Base-by-base conservation (phyloP, 2,888 invertebrate species). In the Eucera pruinosa region DNA sequence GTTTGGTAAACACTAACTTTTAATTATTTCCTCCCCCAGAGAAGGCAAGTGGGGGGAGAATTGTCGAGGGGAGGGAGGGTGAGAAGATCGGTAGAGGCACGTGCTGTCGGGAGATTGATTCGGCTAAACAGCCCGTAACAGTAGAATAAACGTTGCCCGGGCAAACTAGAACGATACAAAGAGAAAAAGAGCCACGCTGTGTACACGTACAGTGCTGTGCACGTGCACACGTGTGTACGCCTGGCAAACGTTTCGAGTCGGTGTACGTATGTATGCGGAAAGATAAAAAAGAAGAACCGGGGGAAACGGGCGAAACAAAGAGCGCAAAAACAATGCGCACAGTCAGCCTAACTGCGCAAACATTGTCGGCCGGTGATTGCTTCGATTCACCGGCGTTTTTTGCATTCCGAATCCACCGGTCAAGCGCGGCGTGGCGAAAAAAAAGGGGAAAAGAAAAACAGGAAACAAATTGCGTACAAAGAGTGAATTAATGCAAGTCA, bases 1-100 rank as follows among this genome's bases (percentile, higher is more conserved):
- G 86, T 86, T 87, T 86, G 86, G 86, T 87, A 88, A 89, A 89
- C 86, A 88, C 85, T 82, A 87, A 88, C 86, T 89, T 89, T 89
- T 89, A 88, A 89, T 89, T 86, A 88, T 88, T 88, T 88, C 84
- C 73, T 71, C 76, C 72, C 61, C 27, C 77, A 5, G 4, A 7
- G 58, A 57, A 20, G 15, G 62, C 33, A 43, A 39, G 27, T 7
- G 18, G 13, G 11, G 41, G 62, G 54, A n/a, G n/a, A n/a, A n/a
- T n/a, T n/a, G n/a, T n/a, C n/a, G 43, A 15, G 57, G 30, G 55
- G 45, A 43, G 36, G 25, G 20, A 62, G 55, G 48, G 23, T 3
- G 55, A 30, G 52, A 25, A 36, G 57, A 52, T 15, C 45, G 64
- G 50, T 20, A 39, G 47, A 61, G 66, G 45, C 70, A 64, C 80